phyloP scores from a whole-genome alignment of 2,888 invertebrate genomes.

The Dryobotodes eremita region DNA sequence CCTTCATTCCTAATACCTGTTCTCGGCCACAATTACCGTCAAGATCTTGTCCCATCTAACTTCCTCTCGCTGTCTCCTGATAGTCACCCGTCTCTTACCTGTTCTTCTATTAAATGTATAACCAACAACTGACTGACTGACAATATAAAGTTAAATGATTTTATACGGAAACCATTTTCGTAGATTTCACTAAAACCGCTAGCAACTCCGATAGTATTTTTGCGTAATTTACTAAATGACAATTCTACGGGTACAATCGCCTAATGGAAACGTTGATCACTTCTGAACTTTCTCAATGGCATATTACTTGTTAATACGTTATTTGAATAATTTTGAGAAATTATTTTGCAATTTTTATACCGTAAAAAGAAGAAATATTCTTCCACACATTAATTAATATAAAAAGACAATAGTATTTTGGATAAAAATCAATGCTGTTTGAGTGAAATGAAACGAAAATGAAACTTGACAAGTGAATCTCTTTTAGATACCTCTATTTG shows the following conservation, averaged over 20 bases:
- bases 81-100: not conserved
- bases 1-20: not conserved
- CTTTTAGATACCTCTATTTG: not conserved
- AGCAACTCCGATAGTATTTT: conserved; percentile 49
- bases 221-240: not conserved
- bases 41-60: not conserved
- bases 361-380: not conserved
- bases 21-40: not conserved
- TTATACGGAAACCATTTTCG: conserved; percentile 39
- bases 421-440: not conserved
- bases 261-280: conserved; percentile 21
- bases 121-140: conserved; percentile 49
- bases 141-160: conserved; percentile 51
- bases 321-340: not conserved
- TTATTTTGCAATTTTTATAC: not conserved
- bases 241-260: conserved; percentile 14
- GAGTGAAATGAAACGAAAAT: not conserved
- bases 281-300: not conserved
- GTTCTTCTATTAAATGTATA: conserved; percentile 17
- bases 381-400: not conserved
- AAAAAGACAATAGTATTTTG: not conserved
- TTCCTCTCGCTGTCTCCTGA: not conserved
- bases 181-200: conserved; percentile 53
- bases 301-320: not conserved
- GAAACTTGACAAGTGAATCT: not conserved